Evolutionary conservation across 1,140 invertebrate species (phyloP).

Genomic region (Atta colombica): DNA sequence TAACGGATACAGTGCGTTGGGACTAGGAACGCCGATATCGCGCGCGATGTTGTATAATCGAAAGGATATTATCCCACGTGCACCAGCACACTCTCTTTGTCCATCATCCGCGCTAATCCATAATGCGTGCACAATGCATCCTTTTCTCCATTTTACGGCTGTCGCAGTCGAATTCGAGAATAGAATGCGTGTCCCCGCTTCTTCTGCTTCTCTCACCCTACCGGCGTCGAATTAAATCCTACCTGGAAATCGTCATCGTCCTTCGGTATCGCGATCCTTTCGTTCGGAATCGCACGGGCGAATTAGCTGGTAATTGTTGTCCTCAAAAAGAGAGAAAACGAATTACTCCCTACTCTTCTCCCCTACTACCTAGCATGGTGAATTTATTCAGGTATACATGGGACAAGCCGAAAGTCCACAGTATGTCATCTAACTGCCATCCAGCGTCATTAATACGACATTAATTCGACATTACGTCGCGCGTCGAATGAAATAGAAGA

Average conservation of each 20-base stretch:
- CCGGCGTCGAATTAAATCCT: slow-evolving; percentile 53
- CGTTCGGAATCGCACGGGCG: slow-evolving; percentile 40
- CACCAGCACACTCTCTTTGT: slow-evolving; percentile 49
- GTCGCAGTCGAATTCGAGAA: slow-evolving; percentile 60
- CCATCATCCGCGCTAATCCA: slow-evolving; percentile 42
- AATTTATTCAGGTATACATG: slow-evolving; percentile 53
- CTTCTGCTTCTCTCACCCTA: slow-evolving; percentile 27
- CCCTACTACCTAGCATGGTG: background rate
- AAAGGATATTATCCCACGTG: slow-evolving; percentile 51
- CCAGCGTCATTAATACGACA: slow-evolving; percentile 38
- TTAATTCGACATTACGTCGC: slow-evolving; percentile 38
- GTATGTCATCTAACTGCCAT: slow-evolving; percentile 36
- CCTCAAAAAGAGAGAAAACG: slow-evolving; percentile 48
- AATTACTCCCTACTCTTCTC: slow-evolving; percentile 27
- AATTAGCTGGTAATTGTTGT: slow-evolving; percentile 63
- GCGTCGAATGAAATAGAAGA: background rate
- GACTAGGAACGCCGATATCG: slow-evolving; percentile 39
- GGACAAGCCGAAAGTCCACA: slow-evolving; percentile 6
- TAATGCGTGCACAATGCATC: slow-evolving; percentile 53
- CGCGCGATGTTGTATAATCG: slow-evolving; percentile 44
- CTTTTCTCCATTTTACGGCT: slow-evolving; percentile 62
- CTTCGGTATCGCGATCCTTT: slow-evolving; percentile 51
- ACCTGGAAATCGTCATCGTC: slow-evolving; percentile 58
- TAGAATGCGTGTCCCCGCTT: slow-evolving; percentile 43
- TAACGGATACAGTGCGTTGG: background rate